Percentiles rank a stretch among this genome's conserved stretches.
Evolutionary conservation across 1,140 invertebrate genomes (phyloP).

Genomic region (Drosophila lini): DNA sequence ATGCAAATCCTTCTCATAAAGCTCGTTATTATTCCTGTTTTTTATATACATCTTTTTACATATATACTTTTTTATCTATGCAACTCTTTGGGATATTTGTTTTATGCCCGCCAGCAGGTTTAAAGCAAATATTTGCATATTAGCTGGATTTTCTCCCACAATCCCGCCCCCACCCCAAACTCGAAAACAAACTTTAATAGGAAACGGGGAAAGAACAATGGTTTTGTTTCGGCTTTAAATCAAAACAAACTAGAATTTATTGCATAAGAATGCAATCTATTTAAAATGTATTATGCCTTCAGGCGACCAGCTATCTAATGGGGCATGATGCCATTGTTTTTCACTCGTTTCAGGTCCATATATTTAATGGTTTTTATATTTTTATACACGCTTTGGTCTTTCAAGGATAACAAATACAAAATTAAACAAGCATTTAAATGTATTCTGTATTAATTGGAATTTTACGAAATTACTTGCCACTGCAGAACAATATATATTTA

Average conservation of each 20-base stretch:
- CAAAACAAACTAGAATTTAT: conserved; percentile 32
- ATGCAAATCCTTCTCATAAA: conserved; percentile 48
- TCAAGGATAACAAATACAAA: background rate
- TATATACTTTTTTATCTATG: conserved; percentile 32
- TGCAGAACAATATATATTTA: background rate
- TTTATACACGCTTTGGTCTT: background rate
- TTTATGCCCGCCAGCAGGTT: conserved; percentile 43
- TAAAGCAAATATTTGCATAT: conserved; percentile 54
- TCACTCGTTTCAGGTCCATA: conserved; percentile 6
- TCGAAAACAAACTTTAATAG: conserved; percentile 3
- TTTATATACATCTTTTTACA: conserved; percentile 13
- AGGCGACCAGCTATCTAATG: conserved; percentile 10
- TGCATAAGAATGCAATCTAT: conserved; percentile 32
- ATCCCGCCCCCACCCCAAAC: background rate
- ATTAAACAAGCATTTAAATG: background rate
- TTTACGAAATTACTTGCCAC: background rate
- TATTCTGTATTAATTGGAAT: background rate
- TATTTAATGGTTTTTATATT: conserved; percentile 19
- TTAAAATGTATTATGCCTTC: conserved; percentile 24
- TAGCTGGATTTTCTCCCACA: conserved; percentile 27
- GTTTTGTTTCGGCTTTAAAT: conserved; percentile 22
- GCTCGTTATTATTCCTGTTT: conserved; percentile 49
- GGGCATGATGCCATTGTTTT: conserved; percentile 25
- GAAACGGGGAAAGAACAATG: conserved; percentile 4
- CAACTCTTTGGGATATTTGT: conserved; percentile 43